Percentiles rank a stretch among this genome's conserved stretches.
phyloP scores from a whole-genome alignment of 1,140 invertebrate species.

The Acarapis woodi region DNA sequence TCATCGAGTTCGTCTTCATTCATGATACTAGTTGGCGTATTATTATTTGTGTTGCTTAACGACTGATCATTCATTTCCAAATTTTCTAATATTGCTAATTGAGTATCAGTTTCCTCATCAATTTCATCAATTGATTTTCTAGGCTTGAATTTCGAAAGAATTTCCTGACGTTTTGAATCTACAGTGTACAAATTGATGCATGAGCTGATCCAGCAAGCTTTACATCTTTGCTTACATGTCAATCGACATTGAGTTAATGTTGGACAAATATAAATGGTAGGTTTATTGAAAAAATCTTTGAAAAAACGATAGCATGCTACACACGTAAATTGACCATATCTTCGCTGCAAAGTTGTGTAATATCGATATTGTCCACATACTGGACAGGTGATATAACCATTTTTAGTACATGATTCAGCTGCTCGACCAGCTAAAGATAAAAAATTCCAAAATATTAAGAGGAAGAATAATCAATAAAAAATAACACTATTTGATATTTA shows the following conservation, averaged over 20 bases:
- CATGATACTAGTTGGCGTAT: no score
- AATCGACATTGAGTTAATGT: background rate
- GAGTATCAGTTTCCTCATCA: no score
- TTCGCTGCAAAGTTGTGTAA: slow-evolving; percentile 8
- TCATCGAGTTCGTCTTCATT: no score
- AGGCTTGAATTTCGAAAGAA: no score
- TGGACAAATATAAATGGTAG: slow-evolving; percentile 5
- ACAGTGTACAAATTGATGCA: slow-evolving; percentile 7
- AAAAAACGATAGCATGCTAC: slow-evolving; percentile 10
- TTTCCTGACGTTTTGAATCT: background rate
- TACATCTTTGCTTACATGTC: slow-evolving; percentile 5
- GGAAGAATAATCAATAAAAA: background rate
- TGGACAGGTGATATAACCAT: slow-evolving; percentile 7
- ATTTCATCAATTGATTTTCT: no score
- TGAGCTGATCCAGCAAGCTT: slow-evolving; percentile 7
- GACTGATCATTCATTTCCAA: no score
- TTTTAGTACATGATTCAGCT: slow-evolving; percentile 4
- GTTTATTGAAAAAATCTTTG: slow-evolving; percentile 7
- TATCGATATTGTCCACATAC: slow-evolving; percentile 1
- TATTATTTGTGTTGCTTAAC: no score
- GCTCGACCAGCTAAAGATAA: background rate
- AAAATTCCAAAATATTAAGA: background rate
- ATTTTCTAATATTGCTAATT: no score
- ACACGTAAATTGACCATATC: slow-evolving; percentile 8
- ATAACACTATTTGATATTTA: background rate